Base-by-base conservation (phyloP, 1,140 invertebrate species). In the Tigriopus japonicus region DNA sequence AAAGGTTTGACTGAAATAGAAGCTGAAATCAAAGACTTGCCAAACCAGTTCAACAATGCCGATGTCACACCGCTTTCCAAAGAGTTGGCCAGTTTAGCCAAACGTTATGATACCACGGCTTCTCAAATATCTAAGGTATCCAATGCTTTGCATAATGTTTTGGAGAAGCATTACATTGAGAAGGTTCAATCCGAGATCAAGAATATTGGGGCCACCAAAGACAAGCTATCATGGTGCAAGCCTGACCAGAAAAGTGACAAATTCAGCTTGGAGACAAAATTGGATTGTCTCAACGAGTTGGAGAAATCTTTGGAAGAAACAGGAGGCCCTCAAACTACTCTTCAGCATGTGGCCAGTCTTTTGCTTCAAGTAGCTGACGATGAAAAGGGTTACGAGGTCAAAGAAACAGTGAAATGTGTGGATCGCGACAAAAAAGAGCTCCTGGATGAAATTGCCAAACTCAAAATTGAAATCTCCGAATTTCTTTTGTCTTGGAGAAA, bases 201-300 rank as follows among this genome's bases (percentile, higher is more conserved):
- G 64, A 81, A 85, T 69, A 77, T 94, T 3, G 75, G 76, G 49
- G 81, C 82, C 1, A 80, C 84, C 53, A 83, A 83, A 63, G 91
- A 95, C 68, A 95, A 95, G 71, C 80, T 91, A 0, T 74, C 79
- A n/a, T 95, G 90, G 88, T 94, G 89, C 71, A 78, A 83, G 63
- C 85, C 86, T 0, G 89, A 94, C 69, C 78, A 82, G 6, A 81
- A 80, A 28, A 88, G 84, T 67, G 89, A 95, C 69, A 81, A 82
- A 68, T 93, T 90, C 68, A 92, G 88, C 70, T 74, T 94, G n/a
- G 86, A 94, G 74, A 83, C 88, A 0, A 95, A 95, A 73, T 77
- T 86, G 67, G 79, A 82, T 2, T 83, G 87, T 7, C 67, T 93
- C n/a, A 69, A 75, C 61, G 86, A 89, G 64, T 80, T 91, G 1